phyloP scores from a whole-genome alignment of 2,113 vertebrate species.

The Cervus canadensis region DNA sequence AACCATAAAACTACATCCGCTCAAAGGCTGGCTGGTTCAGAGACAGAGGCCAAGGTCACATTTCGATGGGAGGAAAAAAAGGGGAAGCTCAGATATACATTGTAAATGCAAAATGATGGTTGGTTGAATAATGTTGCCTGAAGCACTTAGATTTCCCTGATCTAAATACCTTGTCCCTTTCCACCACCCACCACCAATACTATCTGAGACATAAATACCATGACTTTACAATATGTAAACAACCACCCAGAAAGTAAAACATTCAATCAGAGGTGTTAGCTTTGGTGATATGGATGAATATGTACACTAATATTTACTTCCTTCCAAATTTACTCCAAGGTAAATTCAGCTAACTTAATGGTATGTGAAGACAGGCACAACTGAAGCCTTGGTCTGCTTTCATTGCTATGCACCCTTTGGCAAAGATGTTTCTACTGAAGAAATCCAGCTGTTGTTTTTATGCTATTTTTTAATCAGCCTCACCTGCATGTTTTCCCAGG shows the following conservation, averaged over 20 bases:
- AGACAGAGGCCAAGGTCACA: background rate
- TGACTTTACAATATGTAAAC: background rate
- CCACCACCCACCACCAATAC: background rate
- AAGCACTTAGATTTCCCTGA: slow-evolving; percentile 6
- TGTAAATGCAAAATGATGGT: background rate
- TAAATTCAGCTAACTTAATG: background rate
- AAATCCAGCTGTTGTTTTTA: background rate
- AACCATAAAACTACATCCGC: slow-evolving; percentile 21
- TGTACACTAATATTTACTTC: background rate
- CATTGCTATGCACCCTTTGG: background rate
- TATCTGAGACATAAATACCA: background rate
- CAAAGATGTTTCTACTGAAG: background rate
- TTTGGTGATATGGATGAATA: background rate
- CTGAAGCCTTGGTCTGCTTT: background rate
- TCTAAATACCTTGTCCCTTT: background rate
- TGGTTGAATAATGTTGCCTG: background rate
- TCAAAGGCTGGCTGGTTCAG: slow-evolving; percentile 22
- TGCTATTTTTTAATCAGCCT: background rate
- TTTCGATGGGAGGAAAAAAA: background rate
- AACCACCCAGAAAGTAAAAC: background rate
- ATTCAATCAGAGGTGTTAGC: background rate
- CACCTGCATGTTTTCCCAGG: background rate
- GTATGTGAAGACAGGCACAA: background rate
- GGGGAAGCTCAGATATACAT: background rate
- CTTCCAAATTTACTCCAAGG: background rate